These are phyloP conservation scores for Porphyrio hochstetteri DNA, from an alignment of 2,113 vertebrate genomes.

Conservation along the genomic window DNA sequence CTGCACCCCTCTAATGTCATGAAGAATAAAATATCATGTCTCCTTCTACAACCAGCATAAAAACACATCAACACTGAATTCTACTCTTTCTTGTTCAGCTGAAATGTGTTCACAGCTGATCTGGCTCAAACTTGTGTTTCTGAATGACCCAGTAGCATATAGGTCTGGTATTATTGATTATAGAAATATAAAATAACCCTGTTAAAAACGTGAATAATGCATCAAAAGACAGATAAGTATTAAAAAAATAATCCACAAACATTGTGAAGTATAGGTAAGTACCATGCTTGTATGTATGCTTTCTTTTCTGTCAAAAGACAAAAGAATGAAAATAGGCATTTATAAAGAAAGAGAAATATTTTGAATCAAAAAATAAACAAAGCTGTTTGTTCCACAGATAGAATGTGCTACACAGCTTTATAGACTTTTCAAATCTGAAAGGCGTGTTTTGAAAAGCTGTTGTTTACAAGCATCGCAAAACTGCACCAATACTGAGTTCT, in stretches of 20 bases:
- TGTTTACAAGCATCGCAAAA: not conserved
- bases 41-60: not conserved
- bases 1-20: not conserved
- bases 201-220: not conserved
- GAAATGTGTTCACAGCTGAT: not conserved
- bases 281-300: not conserved
- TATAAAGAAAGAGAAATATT: not conserved
- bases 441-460: not conserved
- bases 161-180: not conserved
- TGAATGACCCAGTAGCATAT: not conserved
- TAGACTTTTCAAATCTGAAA: not conserved
- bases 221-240: not conserved
- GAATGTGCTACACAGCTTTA: not conserved
- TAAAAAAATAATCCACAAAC: not conserved
- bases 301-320: not conserved
- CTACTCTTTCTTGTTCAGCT: not conserved
- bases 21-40: not conserved
- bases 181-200: not conserved
- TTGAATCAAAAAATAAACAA: not conserved
- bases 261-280: not conserved
- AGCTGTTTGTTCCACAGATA: not conserved
- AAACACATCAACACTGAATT: not conserved
- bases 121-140: not conserved
- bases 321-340: not conserved
- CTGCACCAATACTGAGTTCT: not conserved